phyloP scores from a whole-genome alignment of 2,888 invertebrate genomes.

The Balanococcus diminutus region DNA sequence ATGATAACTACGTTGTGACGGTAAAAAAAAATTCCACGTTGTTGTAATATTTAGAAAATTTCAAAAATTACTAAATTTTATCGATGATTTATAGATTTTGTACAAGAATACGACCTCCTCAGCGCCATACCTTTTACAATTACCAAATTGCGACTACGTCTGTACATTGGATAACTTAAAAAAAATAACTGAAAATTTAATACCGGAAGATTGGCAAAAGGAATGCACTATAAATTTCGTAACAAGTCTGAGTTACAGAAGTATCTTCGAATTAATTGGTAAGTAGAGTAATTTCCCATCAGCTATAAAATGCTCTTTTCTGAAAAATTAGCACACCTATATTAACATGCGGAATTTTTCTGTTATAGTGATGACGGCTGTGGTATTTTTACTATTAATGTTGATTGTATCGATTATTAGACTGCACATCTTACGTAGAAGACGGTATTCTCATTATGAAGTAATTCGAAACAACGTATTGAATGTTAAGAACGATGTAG shows the following conservation, averaged over 20 bases:
- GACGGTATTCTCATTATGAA: conserved; percentile 15
- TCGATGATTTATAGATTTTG: conserved; percentile 62
- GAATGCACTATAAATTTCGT: conserved; percentile 48
- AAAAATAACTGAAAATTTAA: conserved; percentile 61
- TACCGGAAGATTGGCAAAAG: conserved; percentile 47
- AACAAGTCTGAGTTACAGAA: conserved; percentile 7
- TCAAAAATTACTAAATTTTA: neutral
- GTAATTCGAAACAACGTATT: neutral
- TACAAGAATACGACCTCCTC: conserved; percentile 66
- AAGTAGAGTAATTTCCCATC: neutral
- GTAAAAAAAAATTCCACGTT: conserved; percentile 59
- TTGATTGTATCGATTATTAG: neutral
- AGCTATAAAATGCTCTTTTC: too few species aligned
- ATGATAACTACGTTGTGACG: conserved; percentile 63
- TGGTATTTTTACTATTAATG: conserved; percentile 13
- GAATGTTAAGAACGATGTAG: neutral
- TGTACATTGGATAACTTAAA: conserved; percentile 69
- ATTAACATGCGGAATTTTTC: neutral
- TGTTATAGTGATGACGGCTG: neutral
- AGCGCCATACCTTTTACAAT: conserved; percentile 62
- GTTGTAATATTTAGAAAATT: neutral
- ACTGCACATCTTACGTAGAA: neutral
- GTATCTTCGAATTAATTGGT: conserved; percentile 26
- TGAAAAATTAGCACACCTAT: too few species aligned
- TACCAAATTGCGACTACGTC: conserved; percentile 69